Evolutionary conservation across 2,113 vertebrate genomes (phyloP), one percentile per base, ranked within the genome.

Genomic region (Motacilla alba): DNA sequence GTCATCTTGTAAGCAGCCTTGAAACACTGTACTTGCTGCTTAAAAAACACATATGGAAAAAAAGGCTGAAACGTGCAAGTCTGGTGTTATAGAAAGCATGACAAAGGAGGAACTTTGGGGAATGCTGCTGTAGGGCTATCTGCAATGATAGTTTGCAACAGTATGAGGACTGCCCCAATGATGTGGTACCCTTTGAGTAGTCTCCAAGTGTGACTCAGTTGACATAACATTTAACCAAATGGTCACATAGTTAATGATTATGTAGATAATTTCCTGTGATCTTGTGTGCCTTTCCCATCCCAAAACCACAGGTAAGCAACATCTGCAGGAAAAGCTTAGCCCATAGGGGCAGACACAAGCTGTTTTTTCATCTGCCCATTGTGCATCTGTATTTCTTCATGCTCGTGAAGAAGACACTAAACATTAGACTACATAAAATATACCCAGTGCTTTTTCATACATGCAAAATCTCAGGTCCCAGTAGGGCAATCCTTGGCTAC

Each of bases 231-330:
- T 72, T 88, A 92, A 77, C 59, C 55, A 90, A 87, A 55, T 56
- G 53, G 44, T 60, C 47, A 91, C 20, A 43, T 9, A 79, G 41
- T 83, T 85, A 79, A 80, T 50, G 31, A 47, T 60, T 60, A 66
- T 6, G 12, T 27, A 83, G 58, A 53, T 85, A 2, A 88, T 60
- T 41, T 60, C 35, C 30, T 62, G 26, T 33, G 56, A 21, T 41
- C 17, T 39, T 41, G 55, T 30, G 17, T 47, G 72, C 50, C 67
- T 85, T 77, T 92, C 46, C 31, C 58, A 75, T 73, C 49, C n/a
- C 63, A 90, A 83, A 85, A 85, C 27, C 24, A 91, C 12, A 77
- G 43, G 69, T 66, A 73, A 94, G 58, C 63, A 78, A 76, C 62
- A 86, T 28, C 49, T 37, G 20, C 31, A 52, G 66, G 59, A 82